These are phyloP conservation scores for Hyposoter didymator DNA, from an alignment of 2,888 invertebrate genomes.

Conservation along the genomic window DNA sequence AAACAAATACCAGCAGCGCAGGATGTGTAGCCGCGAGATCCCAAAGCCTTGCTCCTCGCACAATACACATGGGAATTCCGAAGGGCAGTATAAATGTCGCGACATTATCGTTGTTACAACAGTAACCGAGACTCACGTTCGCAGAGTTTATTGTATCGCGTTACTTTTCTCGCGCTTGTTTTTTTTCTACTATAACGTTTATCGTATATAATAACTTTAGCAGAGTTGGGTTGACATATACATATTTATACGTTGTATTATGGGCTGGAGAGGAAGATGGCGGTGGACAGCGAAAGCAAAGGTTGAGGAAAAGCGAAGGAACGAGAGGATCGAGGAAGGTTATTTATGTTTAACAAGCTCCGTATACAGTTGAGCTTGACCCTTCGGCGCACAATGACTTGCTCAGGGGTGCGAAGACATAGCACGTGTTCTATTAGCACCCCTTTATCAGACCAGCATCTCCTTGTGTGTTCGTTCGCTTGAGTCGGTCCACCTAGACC, in stretches of 20 bases:
- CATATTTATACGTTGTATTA: slow-evolving; percentile 23
- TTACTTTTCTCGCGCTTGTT: slow-evolving; percentile 42
- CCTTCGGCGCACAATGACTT: slow-evolving; percentile 61
- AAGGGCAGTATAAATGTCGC: slow-evolving; percentile 14
- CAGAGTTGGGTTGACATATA: not conserved
- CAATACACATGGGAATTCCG: slow-evolving; percentile 30
- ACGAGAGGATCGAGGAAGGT: not conserved
- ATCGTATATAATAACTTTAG: slow-evolving; percentile 33
- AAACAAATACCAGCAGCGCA: slow-evolving; percentile 8
- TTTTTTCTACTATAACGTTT: slow-evolving; percentile 34
- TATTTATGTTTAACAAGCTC: slow-evolving; percentile 23
- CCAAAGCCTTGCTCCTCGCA: not conserved
- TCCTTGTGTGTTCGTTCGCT: slow-evolving; percentile 14
- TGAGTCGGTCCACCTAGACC: slow-evolving; percentile 31
- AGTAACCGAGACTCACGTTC: slow-evolving; percentile 32
- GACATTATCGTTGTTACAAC: slow-evolving; percentile 37
- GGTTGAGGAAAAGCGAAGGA: not conserved
- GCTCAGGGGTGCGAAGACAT: slow-evolving; percentile 57
- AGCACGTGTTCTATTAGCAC: slow-evolving; percentile 41
- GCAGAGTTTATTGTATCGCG: slow-evolving; percentile 43
- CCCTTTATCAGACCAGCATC: slow-evolving; percentile 19
- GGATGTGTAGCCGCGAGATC: slow-evolving; percentile 16
- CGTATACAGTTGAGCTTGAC: slow-evolving; percentile 38
- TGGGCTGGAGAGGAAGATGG: not conserved
- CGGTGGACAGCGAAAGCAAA: not conserved